Conservation (phyloP, 2,113 vertebrate species). For the Tiliqua scincoides region DNA sequence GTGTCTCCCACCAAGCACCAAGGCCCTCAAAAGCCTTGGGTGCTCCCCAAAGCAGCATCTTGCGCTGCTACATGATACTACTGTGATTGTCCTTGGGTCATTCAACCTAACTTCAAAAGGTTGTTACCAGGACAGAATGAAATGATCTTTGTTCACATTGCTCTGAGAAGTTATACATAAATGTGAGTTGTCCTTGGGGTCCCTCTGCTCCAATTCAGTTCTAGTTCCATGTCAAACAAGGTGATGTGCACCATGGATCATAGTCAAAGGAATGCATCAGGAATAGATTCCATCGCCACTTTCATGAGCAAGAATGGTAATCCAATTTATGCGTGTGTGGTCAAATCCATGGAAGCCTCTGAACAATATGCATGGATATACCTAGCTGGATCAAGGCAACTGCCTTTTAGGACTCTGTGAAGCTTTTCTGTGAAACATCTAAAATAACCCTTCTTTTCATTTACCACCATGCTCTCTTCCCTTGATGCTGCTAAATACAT, state of each 20-base stretch:
- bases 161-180: background rate
- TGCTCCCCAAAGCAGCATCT: no score
- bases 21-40: no score
- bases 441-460: background rate
- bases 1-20: no score
- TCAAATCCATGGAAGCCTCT: background rate
- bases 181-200: background rate
- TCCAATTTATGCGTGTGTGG: background rate
- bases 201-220: background rate
- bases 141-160: background rate
- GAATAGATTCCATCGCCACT: background rate
- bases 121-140: background rate
- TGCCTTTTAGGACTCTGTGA: background rate
- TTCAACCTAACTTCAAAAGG: background rate
- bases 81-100: background rate
- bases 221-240: background rate
- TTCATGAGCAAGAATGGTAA: background rate
- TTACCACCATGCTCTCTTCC: background rate
- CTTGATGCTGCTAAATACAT: background rate
- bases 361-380: background rate
- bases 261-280: background rate
- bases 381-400: background rate
- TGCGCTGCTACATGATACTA: no score
- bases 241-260: background rate
- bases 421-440: background rate